These are phyloP conservation scores for Teleopsis dalmanni DNA, from an alignment of 1,140 invertebrate genomes.

Conservation along the genomic window DNA sequence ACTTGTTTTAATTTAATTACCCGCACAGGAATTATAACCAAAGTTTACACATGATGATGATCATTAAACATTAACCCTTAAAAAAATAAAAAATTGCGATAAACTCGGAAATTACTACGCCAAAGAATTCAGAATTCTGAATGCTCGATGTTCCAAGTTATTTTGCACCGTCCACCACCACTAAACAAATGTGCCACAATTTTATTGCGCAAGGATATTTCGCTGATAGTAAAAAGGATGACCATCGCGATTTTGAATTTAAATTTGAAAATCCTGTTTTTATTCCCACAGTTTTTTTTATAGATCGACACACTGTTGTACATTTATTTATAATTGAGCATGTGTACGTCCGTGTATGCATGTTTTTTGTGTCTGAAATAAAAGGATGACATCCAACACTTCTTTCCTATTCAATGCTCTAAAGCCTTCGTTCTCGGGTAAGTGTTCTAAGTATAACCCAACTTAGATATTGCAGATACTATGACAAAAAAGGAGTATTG, in stretches of 20 bases:
- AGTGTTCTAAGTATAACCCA: too few species aligned
- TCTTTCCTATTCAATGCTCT: constrained; percentile 18
- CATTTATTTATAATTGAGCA: not conserved
- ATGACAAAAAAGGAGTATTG: not conserved
- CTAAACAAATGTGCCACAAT: not conserved
- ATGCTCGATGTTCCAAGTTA: too few species aligned
- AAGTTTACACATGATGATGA: too few species aligned
- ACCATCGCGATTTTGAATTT: constrained; percentile 2
- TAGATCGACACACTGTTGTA: not conserved
- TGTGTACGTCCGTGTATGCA: constrained; percentile 5
- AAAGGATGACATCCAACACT: constrained; percentile 45
- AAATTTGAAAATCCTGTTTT: constrained; percentile 35
- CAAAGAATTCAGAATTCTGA: too few species aligned
- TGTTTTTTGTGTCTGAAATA: constrained; percentile 21
- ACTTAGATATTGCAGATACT: not conserved
- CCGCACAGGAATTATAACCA: too few species aligned
- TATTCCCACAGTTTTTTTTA: constrained; percentile 34
- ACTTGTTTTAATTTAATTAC: too few species aligned
- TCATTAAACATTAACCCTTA: too few species aligned
- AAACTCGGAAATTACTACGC: too few species aligned
- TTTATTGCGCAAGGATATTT: not conserved
- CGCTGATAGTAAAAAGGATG: constrained; percentile 1
- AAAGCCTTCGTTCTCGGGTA: too few species aligned
- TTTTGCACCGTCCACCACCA: not conserved
- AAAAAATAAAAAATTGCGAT: too few species aligned